Percentiles rank a stretch among this genome's conserved stretches.
phyloP scores from a whole-genome alignment of 2,797 vertebrate species.

The Nothura maculosa region DNA sequence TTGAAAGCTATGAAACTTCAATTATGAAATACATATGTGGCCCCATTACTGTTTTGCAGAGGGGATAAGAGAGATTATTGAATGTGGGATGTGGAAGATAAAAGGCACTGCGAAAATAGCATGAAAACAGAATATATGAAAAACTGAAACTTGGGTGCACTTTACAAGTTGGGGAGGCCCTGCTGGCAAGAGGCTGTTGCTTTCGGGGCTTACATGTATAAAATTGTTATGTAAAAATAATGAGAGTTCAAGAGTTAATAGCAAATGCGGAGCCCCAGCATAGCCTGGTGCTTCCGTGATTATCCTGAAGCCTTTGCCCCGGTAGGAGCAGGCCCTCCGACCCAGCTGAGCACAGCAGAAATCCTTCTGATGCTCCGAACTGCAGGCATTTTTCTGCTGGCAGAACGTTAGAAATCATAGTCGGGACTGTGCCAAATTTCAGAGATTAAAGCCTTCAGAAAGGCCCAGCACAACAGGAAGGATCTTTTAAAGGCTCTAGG shows the following conservation, averaged over 20 bases:
- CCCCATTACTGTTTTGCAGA: not conserved
- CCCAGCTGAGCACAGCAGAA: not conserved
- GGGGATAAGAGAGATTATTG: not conserved
- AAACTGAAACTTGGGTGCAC: not conserved
- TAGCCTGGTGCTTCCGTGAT: not conserved
- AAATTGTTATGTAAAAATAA: not conserved
- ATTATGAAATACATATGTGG: not conserved
- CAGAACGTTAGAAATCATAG: not conserved
- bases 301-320: not conserved
- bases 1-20: not conserved
- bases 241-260: not conserved
- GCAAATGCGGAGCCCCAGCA: not conserved
- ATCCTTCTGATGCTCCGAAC: not conserved
- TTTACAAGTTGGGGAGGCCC: not conserved
- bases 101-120: not conserved
- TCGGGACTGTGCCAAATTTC: not conserved
- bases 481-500: not conserved
- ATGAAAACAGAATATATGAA: not conserved
- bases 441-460: slow-evolving; percentile 1
- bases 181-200: not conserved
- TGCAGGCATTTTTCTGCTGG: not conserved
- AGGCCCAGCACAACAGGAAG: not conserved
- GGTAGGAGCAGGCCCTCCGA: not conserved
- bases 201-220: not conserved
- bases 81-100: not conserved